These are phyloP conservation scores for Danio choprae DNA, from an alignment of 2,797 vertebrate genomes.

Conservation along the genomic window DNA sequence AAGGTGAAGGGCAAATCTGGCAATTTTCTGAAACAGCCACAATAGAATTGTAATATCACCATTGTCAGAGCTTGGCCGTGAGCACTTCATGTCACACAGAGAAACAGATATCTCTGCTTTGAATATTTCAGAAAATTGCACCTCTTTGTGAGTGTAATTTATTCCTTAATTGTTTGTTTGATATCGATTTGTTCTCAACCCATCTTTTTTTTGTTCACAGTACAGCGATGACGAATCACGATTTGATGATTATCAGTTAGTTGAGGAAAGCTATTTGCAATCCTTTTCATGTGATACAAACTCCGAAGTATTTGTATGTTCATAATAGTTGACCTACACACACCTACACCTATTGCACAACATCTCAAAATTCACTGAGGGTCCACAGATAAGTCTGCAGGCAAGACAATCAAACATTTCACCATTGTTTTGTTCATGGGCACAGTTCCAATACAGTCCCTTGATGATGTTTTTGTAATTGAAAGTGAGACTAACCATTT, in stretches of 20 bases:
- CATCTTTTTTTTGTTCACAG: neutral
- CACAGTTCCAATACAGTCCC: conserved; percentile 6
- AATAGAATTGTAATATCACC: conserved; percentile 14
- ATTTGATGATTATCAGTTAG: conserved; percentile 6
- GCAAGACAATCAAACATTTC: no score
- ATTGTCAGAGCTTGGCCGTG: neutral
- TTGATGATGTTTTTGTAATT: conserved; percentile 28
- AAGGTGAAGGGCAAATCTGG: neutral
- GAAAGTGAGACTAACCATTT: conserved; percentile 37
- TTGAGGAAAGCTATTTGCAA: neutral
- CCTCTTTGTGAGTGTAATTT: neutral
- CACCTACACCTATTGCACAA: neutral
- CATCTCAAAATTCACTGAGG: conserved; percentile 6
- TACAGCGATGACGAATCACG: neutral
- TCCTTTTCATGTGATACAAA: neutral
- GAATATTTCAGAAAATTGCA: conserved; percentile 14
- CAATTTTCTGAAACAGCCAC: conserved; percentile 20
- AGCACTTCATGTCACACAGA: conserved; percentile 3
- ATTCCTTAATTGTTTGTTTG: conserved; percentile 7
- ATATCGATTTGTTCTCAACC: neutral
- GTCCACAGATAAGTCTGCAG: neutral
- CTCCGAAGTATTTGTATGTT: neutral
- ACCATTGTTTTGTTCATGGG: conserved; percentile 18
- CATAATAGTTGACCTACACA: neutral
- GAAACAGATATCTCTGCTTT: conserved; percentile 1